phyloP scores from a whole-genome alignment of 1,140 invertebrate species.

The Aporrectodea caliginosa region DNA sequence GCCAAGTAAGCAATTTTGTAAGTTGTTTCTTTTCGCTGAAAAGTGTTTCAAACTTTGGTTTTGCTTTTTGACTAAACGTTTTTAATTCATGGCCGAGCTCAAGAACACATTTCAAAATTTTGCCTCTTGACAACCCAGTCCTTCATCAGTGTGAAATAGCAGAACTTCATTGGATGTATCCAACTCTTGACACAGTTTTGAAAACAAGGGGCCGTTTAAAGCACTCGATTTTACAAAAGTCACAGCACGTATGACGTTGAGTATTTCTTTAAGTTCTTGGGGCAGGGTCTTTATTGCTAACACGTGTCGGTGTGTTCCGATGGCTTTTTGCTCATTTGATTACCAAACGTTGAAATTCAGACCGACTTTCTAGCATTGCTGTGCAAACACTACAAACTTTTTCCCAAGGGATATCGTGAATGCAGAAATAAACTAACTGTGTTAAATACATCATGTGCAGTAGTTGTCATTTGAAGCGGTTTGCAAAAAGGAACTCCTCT shows the following conservation, averaged over 20 bases:
- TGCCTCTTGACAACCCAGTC: constrained; percentile 39
- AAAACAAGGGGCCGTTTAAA: constrained; percentile 38
- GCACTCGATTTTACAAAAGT: constrained; percentile 39
- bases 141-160: constrained; percentile 40
- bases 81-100: constrained; percentile 38
- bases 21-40: constrained; percentile 29
- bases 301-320: constrained; percentile 38
- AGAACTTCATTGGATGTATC: constrained; percentile 35
- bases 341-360: constrained; percentile 37
- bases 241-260: constrained; percentile 37
- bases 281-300: constrained; percentile 37
- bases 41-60: constrained; percentile 29
- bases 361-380: constrained; percentile 37
- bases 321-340: constrained; percentile 34
- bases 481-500: constrained; percentile 40
- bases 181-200: constrained; percentile 35
- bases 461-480: constrained; percentile 29
- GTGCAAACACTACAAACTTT: constrained; percentile 38
- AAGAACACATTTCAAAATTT: constrained; percentile 37
- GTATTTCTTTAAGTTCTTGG: constrained; percentile 33
- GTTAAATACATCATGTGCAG: constrained; percentile 30
- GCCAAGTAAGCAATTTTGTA: constrained; percentile 27
- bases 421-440: constrained; percentile 32
- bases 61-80: constrained; percentile 32
- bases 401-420: constrained; percentile 28